phyloP scores from a whole-genome alignment of 2,888 invertebrate genomes.

The Ptychoptera albimana region DNA sequence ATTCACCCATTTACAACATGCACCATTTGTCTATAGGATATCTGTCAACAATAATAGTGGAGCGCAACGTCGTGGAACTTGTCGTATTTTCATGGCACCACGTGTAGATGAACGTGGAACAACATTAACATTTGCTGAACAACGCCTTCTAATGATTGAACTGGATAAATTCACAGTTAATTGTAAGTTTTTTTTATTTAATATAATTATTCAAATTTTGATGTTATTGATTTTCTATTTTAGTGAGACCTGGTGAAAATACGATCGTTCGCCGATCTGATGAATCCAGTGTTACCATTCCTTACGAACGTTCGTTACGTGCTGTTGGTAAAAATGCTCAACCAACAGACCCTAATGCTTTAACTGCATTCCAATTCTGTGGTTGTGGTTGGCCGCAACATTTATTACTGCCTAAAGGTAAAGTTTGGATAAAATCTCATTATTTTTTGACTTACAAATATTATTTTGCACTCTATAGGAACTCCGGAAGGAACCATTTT shows the following conservation, averaged over 20 bases:
- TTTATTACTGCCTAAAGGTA: slow-evolving; percentile 58
- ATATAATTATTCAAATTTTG: no score
- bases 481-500: slow-evolving; percentile 44
- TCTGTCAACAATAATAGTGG: slow-evolving; percentile 38
- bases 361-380: slow-evolving; percentile 57
- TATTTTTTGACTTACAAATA: no score
- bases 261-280: slow-evolving; percentile 46
- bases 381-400: slow-evolving; percentile 83
- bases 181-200: slow-evolving; percentile 33
- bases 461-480: no score
- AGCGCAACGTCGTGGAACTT: slow-evolving; percentile 36
- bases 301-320: slow-evolving; percentile 66
- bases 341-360: slow-evolving; percentile 24
- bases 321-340: slow-evolving; percentile 43
- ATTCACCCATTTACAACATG: slow-evolving; percentile 64
- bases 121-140: slow-evolving; percentile 38
- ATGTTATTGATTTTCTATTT: slow-evolving; percentile 4
- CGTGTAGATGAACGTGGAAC: slow-evolving; percentile 46
- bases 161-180: slow-evolving; percentile 47
- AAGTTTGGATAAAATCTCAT: not conserved
- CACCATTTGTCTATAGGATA: slow-evolving; percentile 48
- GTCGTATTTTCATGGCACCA: slow-evolving; percentile 50
- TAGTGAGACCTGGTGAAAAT: slow-evolving; percentile 54
- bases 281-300: slow-evolving; percentile 66
- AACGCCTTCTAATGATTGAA: slow-evolving; percentile 45